Conservation (phyloP, 2,888 invertebrate genomes). For the Octodonta nipae region DNA sequence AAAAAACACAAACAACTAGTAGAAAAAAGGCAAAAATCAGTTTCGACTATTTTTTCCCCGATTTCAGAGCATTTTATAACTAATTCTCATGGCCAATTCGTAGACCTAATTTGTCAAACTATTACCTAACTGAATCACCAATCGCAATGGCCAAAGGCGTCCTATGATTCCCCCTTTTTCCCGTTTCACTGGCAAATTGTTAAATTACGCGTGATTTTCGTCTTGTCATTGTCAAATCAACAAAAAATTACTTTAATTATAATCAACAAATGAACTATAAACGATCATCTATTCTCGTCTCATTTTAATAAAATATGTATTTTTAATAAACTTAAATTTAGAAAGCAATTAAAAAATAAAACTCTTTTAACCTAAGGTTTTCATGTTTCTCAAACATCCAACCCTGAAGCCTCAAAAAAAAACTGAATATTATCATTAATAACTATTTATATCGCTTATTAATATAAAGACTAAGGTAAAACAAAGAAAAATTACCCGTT, state of each 20-base stretch:
- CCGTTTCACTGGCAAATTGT: slow-evolving; percentile 4
- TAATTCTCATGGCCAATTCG: too few relatives aligned
- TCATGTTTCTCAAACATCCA: slow-evolving; percentile 14
- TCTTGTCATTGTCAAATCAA: slow-evolving; percentile 4
- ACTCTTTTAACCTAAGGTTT: slow-evolving; percentile 16
- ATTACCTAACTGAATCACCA: background rate
- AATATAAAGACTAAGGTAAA: slow-evolving; percentile 10
- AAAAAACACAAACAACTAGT: too few relatives aligned
- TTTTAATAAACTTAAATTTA: slow-evolving; percentile 15
- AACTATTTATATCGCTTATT: slow-evolving; percentile 9
- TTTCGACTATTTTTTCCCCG: too few relatives aligned
- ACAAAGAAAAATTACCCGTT: slow-evolving; percentile 17
- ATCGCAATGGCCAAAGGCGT: background rate
- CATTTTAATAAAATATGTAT: background rate
- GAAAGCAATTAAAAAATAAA: slow-evolving; percentile 15
- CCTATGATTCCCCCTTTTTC: slow-evolving; percentile 2
- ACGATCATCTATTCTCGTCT: slow-evolving; percentile 1
- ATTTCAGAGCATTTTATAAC: too few relatives aligned
- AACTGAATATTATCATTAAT: too few relatives aligned
- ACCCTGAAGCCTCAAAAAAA: slow-evolving; percentile 29
- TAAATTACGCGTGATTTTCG: slow-evolving; percentile 1
- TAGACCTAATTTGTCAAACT: slow-evolving; percentile 1
- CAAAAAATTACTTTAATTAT: slow-evolving; percentile 1
- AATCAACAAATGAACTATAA: slow-evolving; percentile 4
- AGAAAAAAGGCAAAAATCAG: too few relatives aligned